Conservation (phyloP, 2,797 vertebrate genomes). For the Diceros bicornis region DNA sequence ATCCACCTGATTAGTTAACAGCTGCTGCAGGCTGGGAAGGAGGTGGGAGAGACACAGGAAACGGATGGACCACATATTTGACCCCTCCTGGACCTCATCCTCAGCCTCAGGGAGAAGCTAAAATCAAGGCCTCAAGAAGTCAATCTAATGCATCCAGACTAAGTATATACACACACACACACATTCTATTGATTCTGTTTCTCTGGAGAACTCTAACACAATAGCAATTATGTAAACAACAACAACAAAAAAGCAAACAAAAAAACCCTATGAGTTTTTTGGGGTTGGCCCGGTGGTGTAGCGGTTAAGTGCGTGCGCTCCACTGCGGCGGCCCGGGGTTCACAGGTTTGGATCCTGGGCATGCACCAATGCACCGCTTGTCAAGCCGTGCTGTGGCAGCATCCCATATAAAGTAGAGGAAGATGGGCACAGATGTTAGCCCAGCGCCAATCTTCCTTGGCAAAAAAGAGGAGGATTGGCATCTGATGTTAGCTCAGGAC, state of each 20-base stretch:
- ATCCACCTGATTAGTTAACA: not conserved
- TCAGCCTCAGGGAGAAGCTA: not conserved
- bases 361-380: too few species aligned
- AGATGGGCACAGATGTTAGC: too few species aligned
- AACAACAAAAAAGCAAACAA: not conserved
- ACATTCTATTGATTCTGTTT: conserved; percentile 3
- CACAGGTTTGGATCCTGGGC: too few species aligned
- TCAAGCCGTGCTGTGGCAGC: too few species aligned
- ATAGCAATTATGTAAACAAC: not conserved
- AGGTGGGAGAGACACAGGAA: too few species aligned
- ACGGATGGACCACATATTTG: not conserved
- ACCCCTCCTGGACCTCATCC: not conserved
- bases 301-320: too few species aligned
- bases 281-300: too few species aligned
- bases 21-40: not conserved
- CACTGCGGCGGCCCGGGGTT: too few species aligned
- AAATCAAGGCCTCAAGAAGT: not conserved
- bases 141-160: not conserved
- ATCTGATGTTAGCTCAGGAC: too few species aligned
- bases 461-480: too few species aligned
- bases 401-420: too few species aligned
- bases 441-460: too few species aligned
- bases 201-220: not conserved
- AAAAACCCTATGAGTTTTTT: not conserved
- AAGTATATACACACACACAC: not conserved